Base-by-base conservation (phyloP, 2,113 vertebrate species). In the Myiozetetes cayanensis region DNA sequence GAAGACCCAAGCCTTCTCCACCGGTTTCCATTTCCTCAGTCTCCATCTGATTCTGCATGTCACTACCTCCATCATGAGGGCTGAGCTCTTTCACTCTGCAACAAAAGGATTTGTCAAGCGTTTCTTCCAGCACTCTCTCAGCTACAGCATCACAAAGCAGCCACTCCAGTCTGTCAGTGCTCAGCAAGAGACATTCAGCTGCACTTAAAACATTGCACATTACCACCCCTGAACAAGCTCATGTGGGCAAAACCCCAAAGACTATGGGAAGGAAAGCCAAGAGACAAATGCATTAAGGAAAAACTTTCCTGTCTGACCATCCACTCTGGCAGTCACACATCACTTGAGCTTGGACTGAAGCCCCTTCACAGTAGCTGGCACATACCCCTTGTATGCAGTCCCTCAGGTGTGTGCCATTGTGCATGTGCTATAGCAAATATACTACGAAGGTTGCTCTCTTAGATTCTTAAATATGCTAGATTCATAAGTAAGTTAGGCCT, bases 61-160 rank as follows among this genome's bases (percentile, higher is more conserved):
- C 97, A 46, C 94, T 76, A 43, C 89, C 93, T 73, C 97, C 96
- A 13, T 91, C 97, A 72, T 97, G 94, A 50, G 97, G 97, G 44
- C 97, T 98, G 71, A 98, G 97, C 83, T 98, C 98, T 86, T 98
- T 98, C 78, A 98, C 98, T 92, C 98, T 98, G 96, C 81, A 97
- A 97, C 80, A 47, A 94, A 33, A 75, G 47, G 58, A 46, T 55
- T 39, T 46, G 31, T 79, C 49, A 68, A 5, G 53, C 35, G 28
- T 18, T 58, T 84, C 55, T 66, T 75, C 24, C 9, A n/a, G 47
- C 33, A 65, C 18, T 59, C 85, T 87, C 58, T 55, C 30, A 18
- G 53, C 43, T 35, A 79, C 25, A 70, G 22, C 43, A 74, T 73
- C 67, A 49, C 44, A 31, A 58, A 77, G 6, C 12, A 61, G 33